A percentile compares a stretch with the other conserved stretches of the same genome.
These are phyloP conservation scores for Corythornis cristatus DNA, from an alignment of 2,113 vertebrate genomes.

Conservation along the genomic window DNA sequence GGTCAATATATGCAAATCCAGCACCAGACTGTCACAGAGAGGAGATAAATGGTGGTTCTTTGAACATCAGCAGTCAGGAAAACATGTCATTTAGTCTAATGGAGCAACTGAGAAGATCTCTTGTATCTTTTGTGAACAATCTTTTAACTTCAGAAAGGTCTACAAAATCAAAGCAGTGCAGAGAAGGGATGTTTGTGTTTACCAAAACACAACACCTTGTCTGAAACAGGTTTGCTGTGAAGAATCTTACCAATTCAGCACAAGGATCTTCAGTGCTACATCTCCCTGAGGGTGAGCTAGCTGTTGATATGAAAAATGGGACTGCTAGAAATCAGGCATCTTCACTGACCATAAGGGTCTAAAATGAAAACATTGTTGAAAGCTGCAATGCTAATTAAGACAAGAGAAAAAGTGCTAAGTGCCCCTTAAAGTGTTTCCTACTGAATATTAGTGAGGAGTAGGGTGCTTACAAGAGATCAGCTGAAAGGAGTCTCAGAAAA, in stretches of 20 bases:
- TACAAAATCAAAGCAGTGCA: neutral
- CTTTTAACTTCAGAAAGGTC: neutral
- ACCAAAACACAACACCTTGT: neutral
- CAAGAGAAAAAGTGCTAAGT: neutral
- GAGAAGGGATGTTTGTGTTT: neutral
- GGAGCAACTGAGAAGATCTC: neutral
- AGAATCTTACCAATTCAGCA: neutral
- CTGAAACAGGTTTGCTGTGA: constrained; percentile 1
- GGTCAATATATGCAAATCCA: constrained; percentile 73
- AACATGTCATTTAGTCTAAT: neutral
- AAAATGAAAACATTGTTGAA: constrained; percentile 14
- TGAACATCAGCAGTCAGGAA: constrained; percentile 54
- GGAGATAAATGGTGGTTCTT: constrained; percentile 53
- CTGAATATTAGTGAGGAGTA: neutral
- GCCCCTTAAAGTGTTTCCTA: neutral
- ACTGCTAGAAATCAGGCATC: constrained; percentile 24
- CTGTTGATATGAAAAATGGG: constrained; percentile 5
- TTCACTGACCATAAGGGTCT: neutral
- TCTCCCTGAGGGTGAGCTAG: neutral
- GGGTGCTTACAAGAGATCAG: neutral
- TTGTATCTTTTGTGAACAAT: neutral
- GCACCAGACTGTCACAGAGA: constrained; percentile 14
- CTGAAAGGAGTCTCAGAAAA: neutral
- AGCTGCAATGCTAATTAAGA: neutral
- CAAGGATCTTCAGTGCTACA: neutral